These are phyloP conservation scores for Cephus spinipes DNA, from an alignment of 2,888 invertebrate species.

Conservation along the genomic window DNA sequence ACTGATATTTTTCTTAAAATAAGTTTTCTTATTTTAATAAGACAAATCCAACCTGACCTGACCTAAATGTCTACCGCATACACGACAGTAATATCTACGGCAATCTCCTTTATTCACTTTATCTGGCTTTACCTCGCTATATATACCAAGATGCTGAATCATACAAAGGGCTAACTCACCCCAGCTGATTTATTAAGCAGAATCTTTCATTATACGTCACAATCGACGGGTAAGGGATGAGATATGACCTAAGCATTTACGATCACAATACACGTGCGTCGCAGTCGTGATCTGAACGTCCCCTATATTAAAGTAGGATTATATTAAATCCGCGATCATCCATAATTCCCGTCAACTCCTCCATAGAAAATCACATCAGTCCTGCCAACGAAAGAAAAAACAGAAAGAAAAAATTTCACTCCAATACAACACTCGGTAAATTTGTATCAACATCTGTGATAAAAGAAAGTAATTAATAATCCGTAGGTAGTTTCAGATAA, in stretches of 20 bases:
- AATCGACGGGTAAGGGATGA: neutral
- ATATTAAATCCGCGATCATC: neutral
- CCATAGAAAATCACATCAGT: neutral
- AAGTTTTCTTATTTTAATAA: neutral
- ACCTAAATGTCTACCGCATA: neutral
- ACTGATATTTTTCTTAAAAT: neutral
- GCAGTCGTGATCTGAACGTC: neutral
- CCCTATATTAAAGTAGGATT: neutral
- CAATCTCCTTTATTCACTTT: neutral
- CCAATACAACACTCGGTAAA: neutral
- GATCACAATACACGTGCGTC: neutral
- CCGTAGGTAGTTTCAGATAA: neutral
- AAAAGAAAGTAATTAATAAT: neutral
- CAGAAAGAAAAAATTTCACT: neutral
- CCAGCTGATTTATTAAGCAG: neutral
- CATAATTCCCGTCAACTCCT: neutral
- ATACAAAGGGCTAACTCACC: neutral
- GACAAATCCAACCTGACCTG: neutral
- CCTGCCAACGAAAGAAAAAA: neutral
- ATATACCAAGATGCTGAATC: neutral
- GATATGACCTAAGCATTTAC: neutral
- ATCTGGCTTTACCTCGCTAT: neutral
- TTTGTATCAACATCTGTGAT: neutral
- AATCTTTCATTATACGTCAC: neutral
- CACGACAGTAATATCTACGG: neutral